A percentile compares a stretch with the other conserved stretches of the same genome.
phyloP scores from a whole-genome alignment of 2,888 invertebrate species.

The Chymomyza procnemis region DNA sequence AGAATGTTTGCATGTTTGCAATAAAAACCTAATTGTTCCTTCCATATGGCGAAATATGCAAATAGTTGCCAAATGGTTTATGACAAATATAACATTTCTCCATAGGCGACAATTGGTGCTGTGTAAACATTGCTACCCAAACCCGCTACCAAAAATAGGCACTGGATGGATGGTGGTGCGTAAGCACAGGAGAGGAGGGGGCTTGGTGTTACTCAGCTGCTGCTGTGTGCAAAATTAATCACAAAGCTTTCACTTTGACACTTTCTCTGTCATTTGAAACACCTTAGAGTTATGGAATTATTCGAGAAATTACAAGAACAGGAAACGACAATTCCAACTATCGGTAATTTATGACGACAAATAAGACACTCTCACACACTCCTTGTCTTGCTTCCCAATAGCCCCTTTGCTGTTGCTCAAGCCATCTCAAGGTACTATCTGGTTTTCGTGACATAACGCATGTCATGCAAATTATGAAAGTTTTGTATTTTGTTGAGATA shows the following conservation, averaged over 20 bases:
- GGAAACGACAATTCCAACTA: constrained; percentile 31
- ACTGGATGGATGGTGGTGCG: too few relatives aligned
- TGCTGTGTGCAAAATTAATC: constrained; percentile 52
- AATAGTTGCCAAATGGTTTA: neutral
- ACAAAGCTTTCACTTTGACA: constrained; percentile 32
- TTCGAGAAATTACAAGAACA: neutral
- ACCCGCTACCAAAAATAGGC: neutral
- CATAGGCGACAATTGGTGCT: neutral
- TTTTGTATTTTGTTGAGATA: constrained; percentile 31
- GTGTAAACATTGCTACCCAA: neutral
- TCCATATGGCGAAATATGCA: neutral
- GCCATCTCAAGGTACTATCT: too few relatives aligned
- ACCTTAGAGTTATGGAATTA: constrained; percentile 47
- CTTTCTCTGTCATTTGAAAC: constrained; percentile 32
- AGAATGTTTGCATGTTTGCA: neutral
- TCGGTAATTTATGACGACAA: constrained; percentile 65
- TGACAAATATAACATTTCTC: neutral
- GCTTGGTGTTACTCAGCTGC: constrained; percentile 25
- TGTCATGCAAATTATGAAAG: constrained; percentile 71
- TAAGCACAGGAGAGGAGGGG: neutral
- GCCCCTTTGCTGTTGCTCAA: too few relatives aligned
- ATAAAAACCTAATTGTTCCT: neutral
- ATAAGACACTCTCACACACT: constrained; percentile 27
- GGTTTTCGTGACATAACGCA: constrained; percentile 42
- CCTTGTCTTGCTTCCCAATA: too few relatives aligned